A percentile compares a stretch with the other conserved stretches of the same genome.
Conservation (phyloP, 2,113 vertebrate species). For the Isurus oxyrinchus region DNA sequence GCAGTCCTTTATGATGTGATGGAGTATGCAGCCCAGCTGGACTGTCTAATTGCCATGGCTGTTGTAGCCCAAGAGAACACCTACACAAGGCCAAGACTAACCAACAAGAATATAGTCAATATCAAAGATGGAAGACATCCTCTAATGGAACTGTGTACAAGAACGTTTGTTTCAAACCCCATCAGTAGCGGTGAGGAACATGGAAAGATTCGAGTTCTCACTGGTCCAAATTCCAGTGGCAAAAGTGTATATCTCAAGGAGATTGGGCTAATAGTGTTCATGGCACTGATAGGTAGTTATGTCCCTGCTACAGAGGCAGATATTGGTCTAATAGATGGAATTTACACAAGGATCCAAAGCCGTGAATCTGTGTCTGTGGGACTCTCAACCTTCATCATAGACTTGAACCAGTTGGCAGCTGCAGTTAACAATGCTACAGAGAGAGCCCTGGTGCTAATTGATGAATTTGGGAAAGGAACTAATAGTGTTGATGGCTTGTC, state of each 20-base stretch:
- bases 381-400: slow-evolving; percentile 94
- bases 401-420: slow-evolving; percentile 89
- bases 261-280: slow-evolving; percentile 88
- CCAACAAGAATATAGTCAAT: slow-evolving; percentile 48
- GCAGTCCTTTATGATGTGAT: slow-evolving; percentile 69
- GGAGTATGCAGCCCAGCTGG: slow-evolving; percentile 78
- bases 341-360: slow-evolving; percentile 89
- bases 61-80: slow-evolving; percentile 76
- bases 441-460: slow-evolving; percentile 83
- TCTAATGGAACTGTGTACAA: slow-evolving; percentile 80
- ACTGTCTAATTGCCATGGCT: slow-evolving; percentile 83
- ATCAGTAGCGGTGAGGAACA: slow-evolving; percentile 61
- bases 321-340: slow-evolving; percentile 79
- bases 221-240: slow-evolving; percentile 91
- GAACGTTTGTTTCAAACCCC: slow-evolving; percentile 85
- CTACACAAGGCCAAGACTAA: slow-evolving; percentile 70
- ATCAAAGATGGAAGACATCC: slow-evolving; percentile 77
- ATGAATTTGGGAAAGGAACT: slow-evolving; percentile 98
- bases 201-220: slow-evolving; percentile 80
- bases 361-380: slow-evolving; percentile 88
- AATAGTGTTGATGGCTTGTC: slow-evolving; percentile 89
- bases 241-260: slow-evolving; percentile 95
- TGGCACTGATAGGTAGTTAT: slow-evolving; percentile 89
- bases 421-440: slow-evolving; percentile 82
- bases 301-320: slow-evolving; percentile 86